Evolutionary conservation across 1,140 invertebrate species (phyloP), one percentile per base, ranked within the genome.

Genomic region (Zaprionus vittiger): DNA sequence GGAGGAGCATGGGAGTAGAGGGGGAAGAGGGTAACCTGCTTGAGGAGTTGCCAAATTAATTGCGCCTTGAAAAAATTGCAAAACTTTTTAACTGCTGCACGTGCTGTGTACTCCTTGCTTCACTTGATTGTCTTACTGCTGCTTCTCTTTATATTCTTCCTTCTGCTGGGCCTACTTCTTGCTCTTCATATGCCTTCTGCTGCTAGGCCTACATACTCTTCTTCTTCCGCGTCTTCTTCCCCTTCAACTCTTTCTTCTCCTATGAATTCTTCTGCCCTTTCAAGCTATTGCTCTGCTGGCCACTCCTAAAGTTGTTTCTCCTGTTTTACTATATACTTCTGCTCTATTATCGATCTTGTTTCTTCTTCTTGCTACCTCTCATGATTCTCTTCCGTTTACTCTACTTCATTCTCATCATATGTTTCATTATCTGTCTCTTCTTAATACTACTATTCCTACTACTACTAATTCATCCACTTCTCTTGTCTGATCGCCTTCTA

Each of bases 41-140:
- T 26, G n/a, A 37, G 60, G 12, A 38, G 55, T 17, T 56, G 41
- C 34, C 37, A 75, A 75, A 63, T 75, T 57, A 70, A 75, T 63
- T 74, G 66, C 22, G 28, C 2, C 37, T 15, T 14, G 1, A 7
- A 34, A 20, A 20, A 34, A 26, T 20, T 26, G 9, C 12, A 20
- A 34, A 26, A 15, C 5, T n/a, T n/a, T 15, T n/a, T 6, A n/a
- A 41, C 15, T n/a, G 38, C 15, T 15, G 0, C 38, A 77, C 47
- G n/a, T 49, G n/a, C 47, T 7, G 17, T 20, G n/a, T n/a, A 9
- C 24, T 44, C 28, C 38, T 44, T 28, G 4, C 12, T 12, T 0
- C 20, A 24, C 17, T 14, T 54, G 49, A 9, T 17, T 44, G 26
- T 37, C 34, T 14, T 38, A 14, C 4, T 14, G 14, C 37, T n/a